Evolutionary conservation across 2,113 vertebrate species (phyloP).

Genomic region (Callocephalon fimbriatum): DNA sequence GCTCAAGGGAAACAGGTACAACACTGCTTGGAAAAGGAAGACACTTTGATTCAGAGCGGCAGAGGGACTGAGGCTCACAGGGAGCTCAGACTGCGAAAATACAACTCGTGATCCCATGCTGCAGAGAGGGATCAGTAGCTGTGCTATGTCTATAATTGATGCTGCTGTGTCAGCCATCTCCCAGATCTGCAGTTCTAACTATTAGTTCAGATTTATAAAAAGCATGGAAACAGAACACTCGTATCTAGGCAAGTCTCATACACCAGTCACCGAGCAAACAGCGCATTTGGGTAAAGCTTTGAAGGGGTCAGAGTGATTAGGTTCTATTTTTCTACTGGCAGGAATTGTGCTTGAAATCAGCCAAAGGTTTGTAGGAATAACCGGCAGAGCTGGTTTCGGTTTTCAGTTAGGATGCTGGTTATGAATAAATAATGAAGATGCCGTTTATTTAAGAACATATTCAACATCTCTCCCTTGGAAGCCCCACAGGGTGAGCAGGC

Average conservation of each 20-base stretch:
- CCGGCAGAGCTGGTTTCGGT: not conserved
- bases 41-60: not conserved
- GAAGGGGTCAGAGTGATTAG: not conserved
- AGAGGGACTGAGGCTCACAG: not conserved
- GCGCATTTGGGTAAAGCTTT: not conserved
- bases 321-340: not conserved
- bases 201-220: not conserved
- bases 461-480: not conserved
- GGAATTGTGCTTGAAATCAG: not conserved
- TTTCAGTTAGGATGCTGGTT: not conserved
- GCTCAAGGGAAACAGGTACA: not conserved
- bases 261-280: not conserved
- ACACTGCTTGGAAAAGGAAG: not conserved
- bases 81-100: not conserved
- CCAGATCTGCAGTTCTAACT: not conserved
- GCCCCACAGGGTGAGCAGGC: not conserved
- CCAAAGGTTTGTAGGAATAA: not conserved
- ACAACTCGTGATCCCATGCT: not conserved
- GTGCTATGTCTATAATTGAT: not conserved
- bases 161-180: not conserved
- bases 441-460: slow-evolving; percentile 6
- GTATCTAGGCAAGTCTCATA: not conserved
- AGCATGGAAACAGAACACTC: not conserved
- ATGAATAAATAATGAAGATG: slow-evolving; percentile 7
- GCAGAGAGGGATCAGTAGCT: not conserved